Conservation (phyloP, 1,140 invertebrate genomes). For the Listronotus oregonensis region DNA sequence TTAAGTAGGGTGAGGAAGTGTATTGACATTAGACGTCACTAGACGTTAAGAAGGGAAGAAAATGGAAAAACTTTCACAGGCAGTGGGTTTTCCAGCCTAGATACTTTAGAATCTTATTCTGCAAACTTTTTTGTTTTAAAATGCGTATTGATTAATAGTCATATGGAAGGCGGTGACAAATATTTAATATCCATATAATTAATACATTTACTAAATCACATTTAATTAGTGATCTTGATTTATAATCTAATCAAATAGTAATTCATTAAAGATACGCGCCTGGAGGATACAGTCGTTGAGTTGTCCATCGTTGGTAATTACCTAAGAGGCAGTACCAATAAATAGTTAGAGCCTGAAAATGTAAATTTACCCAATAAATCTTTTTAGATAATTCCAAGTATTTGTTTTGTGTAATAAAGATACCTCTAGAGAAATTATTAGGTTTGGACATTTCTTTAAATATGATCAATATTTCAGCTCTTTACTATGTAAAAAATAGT, state of each 20-base stretch:
- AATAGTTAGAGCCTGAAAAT: slow-evolving; percentile 6
- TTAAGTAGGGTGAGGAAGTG: no score
- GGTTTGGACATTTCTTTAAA: no score
- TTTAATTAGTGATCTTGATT: slow-evolving; percentile 35
- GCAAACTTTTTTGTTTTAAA: slow-evolving; percentile 24
- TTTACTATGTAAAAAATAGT: no score
- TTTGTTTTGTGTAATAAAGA: no score
- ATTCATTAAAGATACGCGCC: slow-evolving; percentile 20
- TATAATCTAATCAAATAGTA: slow-evolving; percentile 27
- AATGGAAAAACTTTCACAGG: no score
- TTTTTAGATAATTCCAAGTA: no score
- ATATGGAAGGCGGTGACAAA: slow-evolving; percentile 25
- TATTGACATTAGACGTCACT: no score
- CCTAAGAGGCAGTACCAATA: slow-evolving; percentile 1
- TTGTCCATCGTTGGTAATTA: slow-evolving; percentile 18
- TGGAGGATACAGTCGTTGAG: slow-evolving; percentile 10
- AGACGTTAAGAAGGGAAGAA: no score
- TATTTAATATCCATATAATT: slow-evolving; percentile 28
- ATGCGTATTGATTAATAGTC: slow-evolving; percentile 26
- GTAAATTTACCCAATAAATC: slow-evolving; percentile 4
- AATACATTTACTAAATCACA: slow-evolving; percentile 31
- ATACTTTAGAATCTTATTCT: slow-evolving; percentile 25
- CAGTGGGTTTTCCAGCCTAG: no score
- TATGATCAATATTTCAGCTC: no score
- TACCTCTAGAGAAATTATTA: no score